Evolutionary conservation across 2,113 vertebrate species (phyloP), one percentile per base, ranked within the genome.

Genomic region (Turdus rufiventris): DNA sequence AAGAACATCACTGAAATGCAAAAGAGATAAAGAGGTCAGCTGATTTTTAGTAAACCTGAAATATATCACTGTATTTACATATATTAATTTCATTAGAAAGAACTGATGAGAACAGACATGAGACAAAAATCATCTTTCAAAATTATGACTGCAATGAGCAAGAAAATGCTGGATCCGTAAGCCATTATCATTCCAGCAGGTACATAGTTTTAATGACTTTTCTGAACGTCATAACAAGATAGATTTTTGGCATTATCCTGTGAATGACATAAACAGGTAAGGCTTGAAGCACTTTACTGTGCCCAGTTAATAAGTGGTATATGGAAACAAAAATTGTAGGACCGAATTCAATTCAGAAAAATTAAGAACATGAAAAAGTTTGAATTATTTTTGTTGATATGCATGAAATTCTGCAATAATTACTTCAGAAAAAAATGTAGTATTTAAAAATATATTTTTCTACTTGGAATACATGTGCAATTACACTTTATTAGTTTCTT

Each of bases 171-270:
- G 15, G 31, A 88, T 47, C n/a, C n/a, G 57, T 26, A 81, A 77
- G 24, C 10, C 43, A 65, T 73, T 85, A 26, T 63, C 17, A 77
- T 70, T 84, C 45, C 56, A 86, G n/a, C 26, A 88, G 57, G 43
- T 38, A 91, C 23, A 86, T 51, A 75, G 60, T 89, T 94, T 81
- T 92, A 92, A 95, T 86, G 75, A 80, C 68, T 91, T 83, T 60
- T 76, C 61, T 91, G 66, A 89, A 92, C 53, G 31, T 36, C 70
- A n/a, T 14, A 74, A 21, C 13, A 73, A 73, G 29, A 73, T n/a
- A 58, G 71, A 93, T 38, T 61, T 94, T 78, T 94, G 74, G 40
- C 56, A 85, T 26, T 73, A 61, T 71, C 14, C 34, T 54, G 24
- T 56, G 40, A 91, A 65, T 71, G 70, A 92, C 50, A 66, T 60